These are phyloP conservation scores for Plotosus lineatus DNA, from an alignment of 2,113 vertebrate genomes.

Conservation along the genomic window DNA sequence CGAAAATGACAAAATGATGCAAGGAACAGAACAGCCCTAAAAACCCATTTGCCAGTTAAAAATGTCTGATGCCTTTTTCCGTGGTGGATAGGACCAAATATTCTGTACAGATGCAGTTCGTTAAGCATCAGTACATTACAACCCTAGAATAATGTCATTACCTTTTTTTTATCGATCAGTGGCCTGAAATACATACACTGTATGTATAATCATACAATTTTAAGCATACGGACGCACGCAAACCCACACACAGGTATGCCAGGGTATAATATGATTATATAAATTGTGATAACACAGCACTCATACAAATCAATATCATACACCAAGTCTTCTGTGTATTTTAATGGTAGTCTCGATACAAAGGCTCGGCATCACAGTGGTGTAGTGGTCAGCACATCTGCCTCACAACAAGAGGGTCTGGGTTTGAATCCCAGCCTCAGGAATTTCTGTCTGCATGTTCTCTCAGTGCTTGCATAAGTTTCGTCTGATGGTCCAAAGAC, in stretches of 20 bases:
- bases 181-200: background rate
- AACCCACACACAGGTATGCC: background rate
- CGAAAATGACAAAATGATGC: background rate
- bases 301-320: background rate
- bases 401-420: too few species aligned
- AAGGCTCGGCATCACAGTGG: too few species aligned
- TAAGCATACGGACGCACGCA: background rate
- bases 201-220: background rate
- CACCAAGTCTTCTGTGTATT: background rate
- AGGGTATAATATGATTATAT: background rate
- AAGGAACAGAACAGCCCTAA: background rate
- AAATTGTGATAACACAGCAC: background rate
- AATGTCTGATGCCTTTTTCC: background rate
- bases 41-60: background rate
- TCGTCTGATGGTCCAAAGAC: too few species aligned
- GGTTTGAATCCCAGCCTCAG: too few species aligned
- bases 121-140: background rate
- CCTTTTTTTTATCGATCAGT: background rate
- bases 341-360: too few species aligned
- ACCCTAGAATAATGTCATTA: background rate
- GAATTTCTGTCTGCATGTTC: too few species aligned
- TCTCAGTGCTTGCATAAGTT: too few species aligned
- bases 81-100: background rate
- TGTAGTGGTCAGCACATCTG: too few species aligned
- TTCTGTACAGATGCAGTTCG: background rate